Conservation (phyloP, 2,888 invertebrate species). For the Machimus atricapillus region DNA sequence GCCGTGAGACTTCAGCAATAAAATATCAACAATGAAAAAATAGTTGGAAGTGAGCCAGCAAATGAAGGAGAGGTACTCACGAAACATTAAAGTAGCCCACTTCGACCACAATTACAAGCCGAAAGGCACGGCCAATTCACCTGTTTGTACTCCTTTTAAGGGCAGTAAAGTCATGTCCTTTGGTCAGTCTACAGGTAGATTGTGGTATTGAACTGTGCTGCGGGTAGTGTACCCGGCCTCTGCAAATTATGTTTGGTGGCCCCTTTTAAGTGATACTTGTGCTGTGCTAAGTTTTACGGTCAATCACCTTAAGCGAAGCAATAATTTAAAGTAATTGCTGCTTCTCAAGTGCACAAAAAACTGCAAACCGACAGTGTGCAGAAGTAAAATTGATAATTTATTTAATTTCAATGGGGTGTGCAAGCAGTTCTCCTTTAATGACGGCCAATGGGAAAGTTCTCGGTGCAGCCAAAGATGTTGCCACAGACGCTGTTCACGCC, state of each 20-base stretch:
- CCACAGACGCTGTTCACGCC: slow-evolving; percentile 46
- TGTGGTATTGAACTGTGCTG: not conserved
- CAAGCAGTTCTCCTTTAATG: slow-evolving; percentile 49
- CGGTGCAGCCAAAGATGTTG: slow-evolving; percentile 47
- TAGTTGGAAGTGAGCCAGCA: slow-evolving; percentile 29
- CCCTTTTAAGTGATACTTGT: not conserved
- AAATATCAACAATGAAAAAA: slow-evolving; percentile 14
- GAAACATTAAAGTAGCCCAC: slow-evolving; percentile 18
- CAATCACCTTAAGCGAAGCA: not conserved
- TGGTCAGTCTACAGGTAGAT: slow-evolving; percentile 25
- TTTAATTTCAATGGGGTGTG: slow-evolving; percentile 49
- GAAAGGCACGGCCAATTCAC: slow-evolving; percentile 3
- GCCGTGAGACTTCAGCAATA: not conserved
- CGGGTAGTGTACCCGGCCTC: not conserved
- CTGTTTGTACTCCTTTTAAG: slow-evolving; percentile 25
- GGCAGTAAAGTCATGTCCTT: slow-evolving; percentile 20
- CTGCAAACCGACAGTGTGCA: not conserved
- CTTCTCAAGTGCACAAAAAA: not conserved
- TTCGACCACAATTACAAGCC: slow-evolving; percentile 1
- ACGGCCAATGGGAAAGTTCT: slow-evolving; percentile 45
- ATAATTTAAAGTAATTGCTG: not conserved
- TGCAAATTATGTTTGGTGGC: not conserved
- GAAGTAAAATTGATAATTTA: not conserved
- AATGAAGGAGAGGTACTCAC: slow-evolving; percentile 16
- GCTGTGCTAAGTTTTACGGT: not conserved